These are phyloP conservation scores for Simalia tracyae DNA, from an alignment of 2,797 vertebrate species.

Conservation along the genomic window DNA sequence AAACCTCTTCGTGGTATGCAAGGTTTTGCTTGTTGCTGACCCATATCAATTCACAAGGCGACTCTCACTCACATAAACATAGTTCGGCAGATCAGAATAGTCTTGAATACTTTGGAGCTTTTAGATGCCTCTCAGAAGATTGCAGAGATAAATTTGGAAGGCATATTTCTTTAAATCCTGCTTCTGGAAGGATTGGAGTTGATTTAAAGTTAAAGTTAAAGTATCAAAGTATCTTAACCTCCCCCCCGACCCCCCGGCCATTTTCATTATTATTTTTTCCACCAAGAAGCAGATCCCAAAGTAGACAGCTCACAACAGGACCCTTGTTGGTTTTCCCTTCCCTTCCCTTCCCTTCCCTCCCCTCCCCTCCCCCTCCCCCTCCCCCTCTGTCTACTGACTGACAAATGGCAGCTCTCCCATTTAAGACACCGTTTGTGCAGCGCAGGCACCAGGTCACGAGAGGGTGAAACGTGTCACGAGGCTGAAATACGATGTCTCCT, in stretches of 20 bases:
- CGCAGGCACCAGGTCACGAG: constrained; percentile 54
- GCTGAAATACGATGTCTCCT: constrained; percentile 57
- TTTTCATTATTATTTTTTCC: not conserved
- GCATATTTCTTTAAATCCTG: not conserved
- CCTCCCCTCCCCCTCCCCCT: not conserved
- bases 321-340: not conserved
- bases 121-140: not conserved
- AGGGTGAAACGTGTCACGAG: constrained; percentile 46
- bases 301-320: not conserved
- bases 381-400: not conserved
- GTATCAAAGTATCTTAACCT: not conserved
- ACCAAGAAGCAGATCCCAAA: not conserved
- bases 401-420: not conserved
- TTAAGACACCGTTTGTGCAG: constrained; percentile 25
- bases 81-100: not conserved
- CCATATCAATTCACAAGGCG: not conserved
- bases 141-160: not conserved
- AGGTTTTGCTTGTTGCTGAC: not conserved
- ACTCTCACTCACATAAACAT: not conserved
- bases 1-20: not conserved
- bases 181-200: not conserved
- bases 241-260: too few relatives aligned
- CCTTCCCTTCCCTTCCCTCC: not conserved
- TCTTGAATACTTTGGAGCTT: not conserved
- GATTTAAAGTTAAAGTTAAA: not conserved